Conservation (phyloP, 2,113 vertebrate species). For the Scartelaos histophorus region DNA sequence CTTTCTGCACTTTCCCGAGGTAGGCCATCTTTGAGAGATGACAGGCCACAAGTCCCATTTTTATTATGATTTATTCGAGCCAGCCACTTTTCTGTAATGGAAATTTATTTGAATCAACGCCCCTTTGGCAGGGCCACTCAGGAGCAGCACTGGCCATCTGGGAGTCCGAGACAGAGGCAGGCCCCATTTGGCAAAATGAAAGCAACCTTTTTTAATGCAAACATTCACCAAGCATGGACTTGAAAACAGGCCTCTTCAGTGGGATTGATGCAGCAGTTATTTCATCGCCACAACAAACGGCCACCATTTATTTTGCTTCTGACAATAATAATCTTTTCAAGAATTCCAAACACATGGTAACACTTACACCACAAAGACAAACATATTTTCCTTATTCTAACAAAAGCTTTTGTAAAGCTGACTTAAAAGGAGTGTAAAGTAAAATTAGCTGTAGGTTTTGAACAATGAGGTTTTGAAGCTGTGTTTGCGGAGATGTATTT, state of each 20-base stretch:
- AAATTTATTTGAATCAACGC: conserved; percentile 77
- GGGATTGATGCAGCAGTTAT: conserved; percentile 22
- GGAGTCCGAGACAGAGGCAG: conserved; percentile 42
- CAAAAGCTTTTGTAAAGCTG: background rate
- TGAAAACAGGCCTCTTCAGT: conserved; percentile 33
- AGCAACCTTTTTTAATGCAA: conserved; percentile 56
- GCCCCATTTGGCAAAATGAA: conserved; percentile 60
- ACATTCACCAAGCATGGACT: conserved; percentile 29
- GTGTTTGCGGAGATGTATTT: background rate
- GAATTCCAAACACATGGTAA: background rate
- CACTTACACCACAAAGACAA: background rate
- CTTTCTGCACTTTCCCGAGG: conserved; percentile 76
- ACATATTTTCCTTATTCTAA: background rate
- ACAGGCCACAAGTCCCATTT: conserved; percentile 78
- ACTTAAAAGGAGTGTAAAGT: background rate
- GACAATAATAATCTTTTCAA: background rate
- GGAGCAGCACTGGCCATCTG: conserved; percentile 54
- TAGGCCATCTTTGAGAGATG: conserved; percentile 77
- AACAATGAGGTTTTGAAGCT: background rate
- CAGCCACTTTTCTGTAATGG: conserved; percentile 76
- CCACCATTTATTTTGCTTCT: background rate
- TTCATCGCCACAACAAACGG: background rate
- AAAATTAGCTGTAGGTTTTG: conserved; percentile 16
- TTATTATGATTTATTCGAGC: conserved; percentile 82
- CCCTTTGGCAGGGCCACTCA: conserved; percentile 44